A percentile compares a stretch with the other conserved stretches of the same genome.
Conservation (phyloP, 2,113 vertebrate genomes). For the Carollia perspicillata region DNA sequence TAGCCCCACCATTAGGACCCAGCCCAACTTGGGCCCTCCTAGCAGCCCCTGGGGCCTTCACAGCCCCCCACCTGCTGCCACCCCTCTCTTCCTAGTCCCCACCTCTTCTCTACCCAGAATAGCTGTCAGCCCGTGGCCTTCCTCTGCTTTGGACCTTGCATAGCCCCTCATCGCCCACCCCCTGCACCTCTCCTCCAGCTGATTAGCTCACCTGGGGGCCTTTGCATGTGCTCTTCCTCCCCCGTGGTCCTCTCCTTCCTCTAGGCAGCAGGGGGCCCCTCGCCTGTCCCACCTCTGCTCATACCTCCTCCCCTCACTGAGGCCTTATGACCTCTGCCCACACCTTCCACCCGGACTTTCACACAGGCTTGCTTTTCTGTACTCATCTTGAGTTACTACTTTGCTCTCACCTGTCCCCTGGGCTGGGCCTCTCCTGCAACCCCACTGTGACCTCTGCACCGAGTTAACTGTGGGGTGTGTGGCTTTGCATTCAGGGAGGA, state of each 20-base stretch:
- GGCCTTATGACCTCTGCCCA: neutral
- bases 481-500: neutral
- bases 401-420: neutral
- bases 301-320: neutral
- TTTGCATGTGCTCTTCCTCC: rapidly evolving
- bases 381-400: neutral
- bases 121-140: neutral
- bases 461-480: neutral
- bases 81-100: neutral
- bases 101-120: neutral
- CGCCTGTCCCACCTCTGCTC: neutral
- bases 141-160: neutral
- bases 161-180: neutral
- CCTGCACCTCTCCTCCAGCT: neutral
- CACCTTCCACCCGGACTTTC: neutral
- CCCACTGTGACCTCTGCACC: neutral
- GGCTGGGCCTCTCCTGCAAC: neutral
- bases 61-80: neutral
- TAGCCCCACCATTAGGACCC: neutral
- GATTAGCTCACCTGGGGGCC: neutral
- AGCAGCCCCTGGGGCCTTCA: neutral
- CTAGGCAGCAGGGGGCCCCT: neutral
- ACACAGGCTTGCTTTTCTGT: neutral
- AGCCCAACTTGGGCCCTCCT: neutral
- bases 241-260: too few relatives aligned